Base-by-base conservation (phyloP, 2,888 invertebrate genomes). In the Corythucha ciliata region DNA sequence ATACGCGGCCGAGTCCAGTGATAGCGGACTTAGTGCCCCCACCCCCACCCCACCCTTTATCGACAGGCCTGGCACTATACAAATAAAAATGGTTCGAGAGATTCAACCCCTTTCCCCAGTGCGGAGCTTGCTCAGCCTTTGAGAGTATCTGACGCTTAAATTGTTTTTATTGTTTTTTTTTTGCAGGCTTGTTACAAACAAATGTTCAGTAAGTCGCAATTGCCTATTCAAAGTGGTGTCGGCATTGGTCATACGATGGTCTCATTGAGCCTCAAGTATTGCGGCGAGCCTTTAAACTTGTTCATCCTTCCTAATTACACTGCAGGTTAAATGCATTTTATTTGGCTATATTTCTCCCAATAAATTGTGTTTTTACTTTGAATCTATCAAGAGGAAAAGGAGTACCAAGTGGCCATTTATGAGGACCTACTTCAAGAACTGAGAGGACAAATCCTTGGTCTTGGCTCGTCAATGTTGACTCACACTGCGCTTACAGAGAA, bases 401-500 rank as follows among this genome's bases (percentile, higher is more conserved):
- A 45, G 10, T 73, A 73, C 60, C 72, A 74, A 57, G 79, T 26
- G 12, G 10, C 47, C 5, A 33, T 18, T 5, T 76, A 81, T 63
- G 75, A 77, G 48, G 74, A 78, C 48, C 67, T 87, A 36, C 73
- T 85, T 0, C 72, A 76, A 50, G 75, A 78, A 36, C 70, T 88
- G 8, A 74, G 80, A 33, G 78, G 77, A 63, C 81, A 83, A 70
- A 71, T 87, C 29, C 72, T 81, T 22, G 79, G 85, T 4, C 76
- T 81, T 24, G 74, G 79, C 41, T 74, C 81, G 57, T 78, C 78
- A 63, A 76, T 79, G 34, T 72, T 88, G 58, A 83, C 83, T 1
- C 82, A 82, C 58, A 76, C 81, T 6, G 75, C 79, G 55, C 70
- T 87, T 14, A 81, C 83, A 0, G 89, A 89, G 66, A 82, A 79